A percentile compares a stretch with the other conserved stretches of the same genome.
Conservation (phyloP, 2,888 invertebrate species). For the Chydorus sphaericus region DNA sequence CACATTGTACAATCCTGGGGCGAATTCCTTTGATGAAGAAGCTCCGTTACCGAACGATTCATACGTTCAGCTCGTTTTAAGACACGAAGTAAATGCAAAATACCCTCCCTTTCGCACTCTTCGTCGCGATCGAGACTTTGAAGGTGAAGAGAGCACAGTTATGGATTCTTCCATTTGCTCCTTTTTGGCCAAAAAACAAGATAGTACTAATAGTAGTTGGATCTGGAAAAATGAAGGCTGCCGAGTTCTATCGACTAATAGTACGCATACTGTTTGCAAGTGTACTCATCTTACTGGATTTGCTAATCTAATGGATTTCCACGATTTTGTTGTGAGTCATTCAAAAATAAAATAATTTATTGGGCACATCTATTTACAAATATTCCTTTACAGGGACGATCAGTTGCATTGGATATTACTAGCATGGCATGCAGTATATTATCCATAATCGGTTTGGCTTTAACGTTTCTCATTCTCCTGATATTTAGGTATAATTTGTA, state of each 20-base stretch:
- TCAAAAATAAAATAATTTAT: background rate
- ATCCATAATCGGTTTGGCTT: constrained; percentile 18
- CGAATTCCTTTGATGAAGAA: no score
- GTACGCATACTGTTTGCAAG: constrained; percentile 27
- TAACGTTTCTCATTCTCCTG: constrained; percentile 23
- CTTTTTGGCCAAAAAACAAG: background rate
- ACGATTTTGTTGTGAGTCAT: no score
- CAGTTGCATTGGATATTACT: constrained; percentile 21
- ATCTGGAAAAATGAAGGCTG: constrained; percentile 23
- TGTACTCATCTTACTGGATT: constrained; percentile 30
- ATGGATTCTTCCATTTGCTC: constrained; percentile 9
- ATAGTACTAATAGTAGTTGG: no score
- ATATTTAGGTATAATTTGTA: constrained; percentile 27
- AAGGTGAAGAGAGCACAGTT: constrained; percentile 17
- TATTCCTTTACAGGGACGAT: constrained; percentile 19
- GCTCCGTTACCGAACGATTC: no score
- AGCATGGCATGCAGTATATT: constrained; percentile 20
- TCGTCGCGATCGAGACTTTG: constrained; percentile 10
- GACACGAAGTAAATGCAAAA: constrained; percentile 3
- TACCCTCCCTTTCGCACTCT: constrained; percentile 10
- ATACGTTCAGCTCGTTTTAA: constrained; percentile 10
- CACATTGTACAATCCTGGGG: background rate
- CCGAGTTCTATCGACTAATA: constrained; percentile 23
- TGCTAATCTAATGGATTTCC: constrained; percentile 30
- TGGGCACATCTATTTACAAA: no score